phyloP scores from a whole-genome alignment of 2,113 vertebrate genomes.

The Albula goreensis region DNA sequence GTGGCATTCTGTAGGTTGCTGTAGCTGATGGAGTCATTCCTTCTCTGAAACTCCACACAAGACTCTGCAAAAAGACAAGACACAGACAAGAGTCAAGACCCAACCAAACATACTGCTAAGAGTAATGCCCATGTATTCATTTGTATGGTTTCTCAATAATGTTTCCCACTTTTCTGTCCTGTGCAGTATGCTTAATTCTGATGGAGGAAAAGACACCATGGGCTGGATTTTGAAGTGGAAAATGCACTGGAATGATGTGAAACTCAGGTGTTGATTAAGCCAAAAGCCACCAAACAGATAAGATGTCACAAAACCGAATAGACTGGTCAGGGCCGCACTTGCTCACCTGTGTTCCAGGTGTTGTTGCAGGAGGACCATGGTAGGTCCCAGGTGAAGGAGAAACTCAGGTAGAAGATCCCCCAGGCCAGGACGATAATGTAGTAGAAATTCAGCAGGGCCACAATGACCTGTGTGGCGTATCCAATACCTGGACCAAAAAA shows the following conservation, averaged over 20 bases:
- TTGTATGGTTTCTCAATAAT: background rate
- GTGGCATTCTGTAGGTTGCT: conserved; percentile 40
- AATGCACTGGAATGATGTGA: too few relatives aligned
- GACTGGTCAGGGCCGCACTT: background rate
- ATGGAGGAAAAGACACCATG: too few relatives aligned
- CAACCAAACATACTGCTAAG: background rate
- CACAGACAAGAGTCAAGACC: background rate
- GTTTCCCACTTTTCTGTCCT: background rate
- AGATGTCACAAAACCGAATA: background rate
- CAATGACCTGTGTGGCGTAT: conserved; percentile 89
- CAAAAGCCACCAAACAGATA: too few relatives aligned
- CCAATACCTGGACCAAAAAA: conserved; percentile 77
- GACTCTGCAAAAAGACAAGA: conserved; percentile 46
- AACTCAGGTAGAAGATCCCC: conserved; percentile 90
- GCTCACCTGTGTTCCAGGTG: conserved; percentile 88
- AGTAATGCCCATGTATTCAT: background rate
- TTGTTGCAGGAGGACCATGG: conserved; percentile 92
- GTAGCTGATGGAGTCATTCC: conserved; percentile 42
- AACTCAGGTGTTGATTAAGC: too few relatives aligned
- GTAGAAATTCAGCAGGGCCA: conserved; percentile 84
- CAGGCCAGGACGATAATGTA: conserved; percentile 94
- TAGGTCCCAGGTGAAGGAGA: conserved; percentile 84
- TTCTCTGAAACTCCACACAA: conserved; percentile 63
- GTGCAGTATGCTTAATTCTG: background rate
- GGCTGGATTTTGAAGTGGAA: too few relatives aligned